Conservation (phyloP, 2,888 invertebrate genomes). For the Plagiodera versicolora region DNA sequence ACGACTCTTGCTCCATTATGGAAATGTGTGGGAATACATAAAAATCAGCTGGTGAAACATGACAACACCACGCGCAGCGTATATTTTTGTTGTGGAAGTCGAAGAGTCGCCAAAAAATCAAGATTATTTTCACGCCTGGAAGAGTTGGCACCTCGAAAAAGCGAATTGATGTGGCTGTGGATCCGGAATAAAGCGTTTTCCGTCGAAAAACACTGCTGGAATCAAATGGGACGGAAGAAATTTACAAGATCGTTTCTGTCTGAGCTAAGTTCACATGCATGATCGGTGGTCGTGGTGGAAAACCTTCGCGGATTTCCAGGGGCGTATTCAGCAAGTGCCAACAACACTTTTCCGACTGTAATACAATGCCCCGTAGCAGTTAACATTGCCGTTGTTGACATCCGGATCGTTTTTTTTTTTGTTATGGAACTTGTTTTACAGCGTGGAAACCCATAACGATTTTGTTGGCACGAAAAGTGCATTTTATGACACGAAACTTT, state of each 20-base stretch:
- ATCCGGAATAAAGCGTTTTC: slow-evolving; percentile 19
- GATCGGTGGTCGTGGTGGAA: slow-evolving; percentile 34
- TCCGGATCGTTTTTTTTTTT: too few relatives aligned
- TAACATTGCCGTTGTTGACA: too few relatives aligned
- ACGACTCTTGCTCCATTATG: too few relatives aligned
- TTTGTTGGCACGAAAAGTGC: too few relatives aligned
- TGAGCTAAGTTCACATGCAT: slow-evolving; percentile 27
- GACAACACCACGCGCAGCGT: too few relatives aligned
- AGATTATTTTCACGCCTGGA: slow-evolving; percentile 1
- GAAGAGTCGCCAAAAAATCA: neutral
- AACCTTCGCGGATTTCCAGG: neutral
- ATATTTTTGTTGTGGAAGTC: neutral
- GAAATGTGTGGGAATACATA: too few relatives aligned
- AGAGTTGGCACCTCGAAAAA: slow-evolving; percentile 6
- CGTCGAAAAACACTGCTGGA: slow-evolving; percentile 20
- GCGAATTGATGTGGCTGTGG: slow-evolving; percentile 20
- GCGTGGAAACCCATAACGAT: too few relatives aligned
- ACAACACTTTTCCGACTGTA: neutral
- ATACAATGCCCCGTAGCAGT: too few relatives aligned
- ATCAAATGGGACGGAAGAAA: slow-evolving; percentile 38
- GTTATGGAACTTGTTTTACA: too few relatives aligned
- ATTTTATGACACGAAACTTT: too few relatives aligned
- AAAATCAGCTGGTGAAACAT: too few relatives aligned
- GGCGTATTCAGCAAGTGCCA: neutral
- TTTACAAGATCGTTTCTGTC: slow-evolving; percentile 40